Evolutionary conservation across 2,888 invertebrate species (phyloP).

Genomic region (Amiota mariae): DNA sequence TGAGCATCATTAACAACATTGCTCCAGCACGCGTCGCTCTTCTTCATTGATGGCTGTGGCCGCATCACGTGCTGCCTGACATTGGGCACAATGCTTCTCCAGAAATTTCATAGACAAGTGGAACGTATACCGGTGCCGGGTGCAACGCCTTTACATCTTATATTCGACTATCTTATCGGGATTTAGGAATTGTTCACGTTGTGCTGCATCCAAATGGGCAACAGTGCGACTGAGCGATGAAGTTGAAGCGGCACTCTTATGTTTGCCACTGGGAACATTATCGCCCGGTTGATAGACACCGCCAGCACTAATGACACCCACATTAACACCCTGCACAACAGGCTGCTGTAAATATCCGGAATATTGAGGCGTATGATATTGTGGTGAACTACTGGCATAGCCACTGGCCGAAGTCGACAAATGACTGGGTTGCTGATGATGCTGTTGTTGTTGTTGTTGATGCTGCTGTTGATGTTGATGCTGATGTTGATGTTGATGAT

Average conservation of each 20-base stretch:
- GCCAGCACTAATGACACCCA: slow-evolving; percentile 68
- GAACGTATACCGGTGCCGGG: slow-evolving; percentile 72
- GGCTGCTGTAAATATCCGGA: slow-evolving; percentile 70
- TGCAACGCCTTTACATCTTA: slow-evolving; percentile 74
- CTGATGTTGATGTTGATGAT: slow-evolving; percentile 47
- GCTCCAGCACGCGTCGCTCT: slow-evolving; percentile 49
- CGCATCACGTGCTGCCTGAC: slow-evolving; percentile 60
- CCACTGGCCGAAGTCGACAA: slow-evolving; percentile 10
- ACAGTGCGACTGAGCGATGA: slow-evolving; percentile 71
- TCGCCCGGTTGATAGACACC: slow-evolving; percentile 65
- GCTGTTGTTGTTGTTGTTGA: slow-evolving; percentile 33
- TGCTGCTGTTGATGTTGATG: slow-evolving; percentile 54
- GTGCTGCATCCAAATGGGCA: slow-evolving; percentile 72
- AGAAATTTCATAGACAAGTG: slow-evolving; percentile 72
- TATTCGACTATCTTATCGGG: slow-evolving; percentile 73
- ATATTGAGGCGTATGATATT: slow-evolving; percentile 68
- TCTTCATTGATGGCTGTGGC: slow-evolving; percentile 47
- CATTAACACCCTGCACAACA: slow-evolving; percentile 70
- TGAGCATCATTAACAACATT: slow-evolving; percentile 36
- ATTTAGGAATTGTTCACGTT: slow-evolving; percentile 74
- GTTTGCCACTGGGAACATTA: slow-evolving; percentile 47
- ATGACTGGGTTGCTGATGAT: slow-evolving; percentile 16
- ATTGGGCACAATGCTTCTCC: slow-evolving; percentile 69
- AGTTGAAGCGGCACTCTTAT: slow-evolving; percentile 57
- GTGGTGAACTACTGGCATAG: slow-evolving; percentile 38